These are phyloP conservation scores for Drosophila seclusa DNA, from an alignment of 2,888 invertebrate species.

Conservation along the genomic window DNA sequence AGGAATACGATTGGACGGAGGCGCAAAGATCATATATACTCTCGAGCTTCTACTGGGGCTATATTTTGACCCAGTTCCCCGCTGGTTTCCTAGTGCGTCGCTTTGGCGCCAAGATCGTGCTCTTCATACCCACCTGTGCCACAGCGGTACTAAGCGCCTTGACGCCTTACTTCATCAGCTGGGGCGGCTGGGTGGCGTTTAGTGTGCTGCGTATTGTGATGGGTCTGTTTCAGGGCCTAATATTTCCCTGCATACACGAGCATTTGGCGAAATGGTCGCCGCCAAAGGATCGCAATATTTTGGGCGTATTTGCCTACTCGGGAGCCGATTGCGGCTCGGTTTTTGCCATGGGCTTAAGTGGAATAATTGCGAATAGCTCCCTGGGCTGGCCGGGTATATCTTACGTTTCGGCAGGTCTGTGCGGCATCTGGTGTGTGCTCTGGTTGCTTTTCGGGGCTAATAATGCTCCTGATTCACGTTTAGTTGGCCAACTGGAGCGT, in stretches of 20 bases:
- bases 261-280: slow-evolving; percentile 90
- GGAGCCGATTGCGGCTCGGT: slow-evolving; percentile 89
- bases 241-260: slow-evolving; percentile 88
- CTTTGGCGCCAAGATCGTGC: slow-evolving; percentile 88
- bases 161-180: slow-evolving; percentile 88
- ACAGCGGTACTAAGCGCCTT: slow-evolving; percentile 88
- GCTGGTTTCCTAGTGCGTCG: slow-evolving; percentile 88
- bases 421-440: slow-evolving; percentile 85
- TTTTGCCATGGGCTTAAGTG: slow-evolving; percentile 87
- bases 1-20: slow-evolving; percentile 85
- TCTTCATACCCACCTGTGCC: slow-evolving; percentile 87
- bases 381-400: slow-evolving; percentile 89
- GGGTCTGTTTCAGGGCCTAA: slow-evolving; percentile 88
- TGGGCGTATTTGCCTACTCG: slow-evolving; percentile 86
- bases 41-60: slow-evolving; percentile 92
- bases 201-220: slow-evolving; percentile 87
- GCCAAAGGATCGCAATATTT: slow-evolving; percentile 87
- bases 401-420: slow-evolving; percentile 86
- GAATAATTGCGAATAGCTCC: slow-evolving; percentile 86
- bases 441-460: slow-evolving; percentile 87
- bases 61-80: slow-evolving; percentile 87
- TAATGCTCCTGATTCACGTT: slow-evolving; percentile 86
- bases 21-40: slow-evolving; percentile 86
- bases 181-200: slow-evolving; percentile 87
- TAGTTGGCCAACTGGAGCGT: slow-evolving; percentile 86